Percentiles rank a stretch among this genome's conserved stretches.
Evolutionary conservation across 2,888 invertebrate genomes (phyloP).

Genomic region (Beris morrisii): DNA sequence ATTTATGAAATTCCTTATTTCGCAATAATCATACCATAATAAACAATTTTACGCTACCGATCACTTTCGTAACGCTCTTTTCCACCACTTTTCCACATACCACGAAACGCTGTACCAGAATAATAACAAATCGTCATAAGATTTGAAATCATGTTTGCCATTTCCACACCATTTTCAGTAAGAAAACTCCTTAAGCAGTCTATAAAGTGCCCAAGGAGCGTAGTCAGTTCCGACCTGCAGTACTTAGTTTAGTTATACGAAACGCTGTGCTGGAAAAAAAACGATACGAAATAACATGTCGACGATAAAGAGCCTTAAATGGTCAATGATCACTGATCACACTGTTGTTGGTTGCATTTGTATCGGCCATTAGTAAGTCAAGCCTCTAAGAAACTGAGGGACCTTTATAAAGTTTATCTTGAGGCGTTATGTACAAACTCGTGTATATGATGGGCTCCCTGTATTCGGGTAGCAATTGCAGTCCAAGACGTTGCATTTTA

Average conservation of each 20-base stretch:
- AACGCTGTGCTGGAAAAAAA: constrained; percentile 6
- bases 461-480: constrained; percentile 9
- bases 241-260: constrained; percentile 4
- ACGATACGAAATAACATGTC: constrained; percentile 24
- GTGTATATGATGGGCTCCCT: constrained; percentile 19
- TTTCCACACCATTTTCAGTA: constrained; percentile 30
- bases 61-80: background rate
- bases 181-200: constrained; percentile 26
- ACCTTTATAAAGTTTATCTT: constrained; percentile 15
- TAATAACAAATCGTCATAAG: constrained; percentile 32
- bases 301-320: constrained; percentile 28
- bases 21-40: too few species aligned
- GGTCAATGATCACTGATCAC: constrained; percentile 22
- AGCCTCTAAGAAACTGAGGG: background rate
- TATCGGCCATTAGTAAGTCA: constrained; percentile 24
- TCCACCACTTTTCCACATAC: background rate
- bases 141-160: constrained; percentile 30
- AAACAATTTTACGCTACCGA: too few species aligned
- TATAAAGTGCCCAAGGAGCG: constrained; percentile 13
- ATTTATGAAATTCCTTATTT: too few species aligned
- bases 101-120: background rate
- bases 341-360: constrained; percentile 23
- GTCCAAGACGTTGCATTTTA: too few species aligned
- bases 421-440: constrained; percentile 27
- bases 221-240: background rate